Evolutionary conservation across 2,113 vertebrate species (phyloP).

Genomic region (Dolichallabes microphthalmus): DNA sequence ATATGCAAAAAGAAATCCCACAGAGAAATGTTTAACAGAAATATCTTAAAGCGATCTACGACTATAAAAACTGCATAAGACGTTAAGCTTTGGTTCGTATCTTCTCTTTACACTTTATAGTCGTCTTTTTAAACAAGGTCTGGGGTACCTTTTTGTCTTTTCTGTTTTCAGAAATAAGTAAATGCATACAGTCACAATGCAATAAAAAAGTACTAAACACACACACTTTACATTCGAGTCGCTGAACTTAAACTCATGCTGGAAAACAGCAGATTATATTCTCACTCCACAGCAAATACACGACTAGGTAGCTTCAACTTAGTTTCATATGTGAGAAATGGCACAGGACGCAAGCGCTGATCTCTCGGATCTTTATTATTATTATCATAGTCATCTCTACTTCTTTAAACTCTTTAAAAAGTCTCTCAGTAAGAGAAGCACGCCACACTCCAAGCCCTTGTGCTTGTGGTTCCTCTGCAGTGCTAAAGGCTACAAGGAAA

Average conservation of each 20-base stretch:
- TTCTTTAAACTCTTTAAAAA: not conserved
- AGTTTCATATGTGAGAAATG: not conserved
- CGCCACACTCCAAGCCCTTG: slow-evolving; percentile 37
- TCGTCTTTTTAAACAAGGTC: slow-evolving; percentile 50
- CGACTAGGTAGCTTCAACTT: slow-evolving; percentile 51
- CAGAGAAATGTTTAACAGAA: not conserved
- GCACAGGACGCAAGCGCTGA: not conserved
- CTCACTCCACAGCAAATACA: slow-evolving; percentile 55
- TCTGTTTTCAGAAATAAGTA: not conserved
- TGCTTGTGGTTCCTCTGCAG: slow-evolving; percentile 59
- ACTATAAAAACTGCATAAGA: slow-evolving; percentile 82
- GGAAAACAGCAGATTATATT: not conserved
- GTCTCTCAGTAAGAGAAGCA: not conserved
- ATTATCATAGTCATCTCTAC: no score
- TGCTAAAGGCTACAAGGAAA: slow-evolving; percentile 26
- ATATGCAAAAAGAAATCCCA: not conserved
- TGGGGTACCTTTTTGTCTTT: slow-evolving; percentile 31
- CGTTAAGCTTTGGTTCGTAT: slow-evolving; percentile 84
- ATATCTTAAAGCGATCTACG: slow-evolving; percentile 59
- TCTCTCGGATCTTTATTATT: not conserved
- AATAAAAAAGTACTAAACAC: slow-evolving; percentile 41
- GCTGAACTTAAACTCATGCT: slow-evolving; percentile 43
- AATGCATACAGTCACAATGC: slow-evolving; percentile 41
- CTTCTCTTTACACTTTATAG: slow-evolving; percentile 59
- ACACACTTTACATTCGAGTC: slow-evolving; percentile 31